These are phyloP conservation scores for Syngnathus rostellatus DNA, from an alignment of 2,797 vertebrate species.

Conservation along the genomic window DNA sequence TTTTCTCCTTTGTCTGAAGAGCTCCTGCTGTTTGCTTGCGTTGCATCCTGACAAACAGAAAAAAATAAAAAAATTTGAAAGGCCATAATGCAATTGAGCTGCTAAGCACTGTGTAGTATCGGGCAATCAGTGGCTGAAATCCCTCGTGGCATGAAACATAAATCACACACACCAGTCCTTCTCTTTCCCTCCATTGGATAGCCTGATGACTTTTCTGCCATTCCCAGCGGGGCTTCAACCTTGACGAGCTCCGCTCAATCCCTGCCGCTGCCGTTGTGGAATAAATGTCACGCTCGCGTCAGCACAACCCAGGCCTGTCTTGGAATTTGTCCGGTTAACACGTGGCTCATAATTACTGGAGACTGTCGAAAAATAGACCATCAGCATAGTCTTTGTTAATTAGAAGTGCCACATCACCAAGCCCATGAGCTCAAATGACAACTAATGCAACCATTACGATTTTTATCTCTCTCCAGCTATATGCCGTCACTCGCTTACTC, in stretches of 20 bases:
- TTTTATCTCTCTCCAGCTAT: conserved; percentile 17
- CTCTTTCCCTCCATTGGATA: conserved; percentile 23
- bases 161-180: conserved; percentile 64
- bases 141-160: conserved; percentile 65
- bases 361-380: conserved; percentile 1
- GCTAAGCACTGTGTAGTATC: conserved; percentile 65
- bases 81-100: conserved; percentile 65
- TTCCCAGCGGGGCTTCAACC: conserved; percentile 43
- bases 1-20: conserved; percentile 13
- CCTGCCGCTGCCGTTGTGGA: conserved; percentile 29
- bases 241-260: conserved; percentile 31
- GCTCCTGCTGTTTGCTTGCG: background rate
- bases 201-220: conserved; percentile 36
- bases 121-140: conserved; percentile 71
- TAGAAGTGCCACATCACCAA: conserved; percentile 15
- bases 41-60: conserved; percentile 45
- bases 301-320: conserved; percentile 2
- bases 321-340: conserved; percentile 5
- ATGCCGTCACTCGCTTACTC: conserved; percentile 18
- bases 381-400: conserved; percentile 5
- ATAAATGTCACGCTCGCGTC: conserved; percentile 36
- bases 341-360: background rate
- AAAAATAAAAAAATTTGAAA: conserved; percentile 51
- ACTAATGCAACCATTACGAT: conserved; percentile 15
- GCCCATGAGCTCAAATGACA: conserved; percentile 25